A percentile compares a stretch with the other conserved stretches of the same genome.
phyloP scores from a whole-genome alignment of 1,140 invertebrate species.

The Elymnias hypermnestra region DNA sequence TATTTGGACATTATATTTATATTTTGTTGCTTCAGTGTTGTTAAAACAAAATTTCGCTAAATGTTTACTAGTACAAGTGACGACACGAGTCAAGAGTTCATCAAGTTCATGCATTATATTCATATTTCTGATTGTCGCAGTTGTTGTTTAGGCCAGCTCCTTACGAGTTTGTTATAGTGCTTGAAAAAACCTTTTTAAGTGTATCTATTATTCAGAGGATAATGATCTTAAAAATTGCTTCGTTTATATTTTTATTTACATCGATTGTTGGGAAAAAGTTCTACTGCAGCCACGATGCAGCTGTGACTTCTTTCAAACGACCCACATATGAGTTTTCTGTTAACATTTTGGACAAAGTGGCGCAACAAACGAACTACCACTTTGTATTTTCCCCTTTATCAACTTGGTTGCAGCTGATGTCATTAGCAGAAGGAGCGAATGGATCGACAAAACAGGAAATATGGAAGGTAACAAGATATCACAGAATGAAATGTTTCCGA shows the following conservation, averaged over 20 bases:
- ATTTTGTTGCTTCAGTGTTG: too few species aligned
- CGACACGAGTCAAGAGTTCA: too few species aligned
- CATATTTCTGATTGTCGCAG: too few species aligned
- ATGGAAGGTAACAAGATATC: slow-evolving; percentile 51
- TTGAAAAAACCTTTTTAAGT: too few species aligned
- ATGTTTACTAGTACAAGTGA: too few species aligned
- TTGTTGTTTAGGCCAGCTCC: too few species aligned
- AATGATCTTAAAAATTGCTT: slow-evolving; percentile 18
- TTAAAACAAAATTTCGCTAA: too few species aligned
- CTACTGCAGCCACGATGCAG: slow-evolving; percentile 27
- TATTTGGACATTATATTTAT: too few species aligned
- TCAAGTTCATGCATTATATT: too few species aligned
- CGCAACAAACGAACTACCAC: slow-evolving; percentile 38
- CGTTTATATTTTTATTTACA: slow-evolving; percentile 11
- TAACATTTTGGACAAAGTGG: slow-evolving; percentile 40
- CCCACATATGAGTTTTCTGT: slow-evolving; percentile 53
- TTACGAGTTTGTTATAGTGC: too few species aligned
- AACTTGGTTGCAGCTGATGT: slow-evolving; percentile 66
- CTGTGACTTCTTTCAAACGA: slow-evolving; percentile 29
- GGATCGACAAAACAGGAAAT: slow-evolving; percentile 57
- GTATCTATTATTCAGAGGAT: too few species aligned
- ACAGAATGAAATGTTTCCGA: slow-evolving; percentile 43
- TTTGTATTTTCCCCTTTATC: slow-evolving; percentile 69
- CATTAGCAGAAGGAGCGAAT: slow-evolving; percentile 64
- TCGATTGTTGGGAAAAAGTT: slow-evolving; percentile 12